A percentile compares a stretch with the other conserved stretches of the same genome.
Evolutionary conservation across 2,888 invertebrate genomes (phyloP).

Genomic region (Drosophila ezoana): DNA sequence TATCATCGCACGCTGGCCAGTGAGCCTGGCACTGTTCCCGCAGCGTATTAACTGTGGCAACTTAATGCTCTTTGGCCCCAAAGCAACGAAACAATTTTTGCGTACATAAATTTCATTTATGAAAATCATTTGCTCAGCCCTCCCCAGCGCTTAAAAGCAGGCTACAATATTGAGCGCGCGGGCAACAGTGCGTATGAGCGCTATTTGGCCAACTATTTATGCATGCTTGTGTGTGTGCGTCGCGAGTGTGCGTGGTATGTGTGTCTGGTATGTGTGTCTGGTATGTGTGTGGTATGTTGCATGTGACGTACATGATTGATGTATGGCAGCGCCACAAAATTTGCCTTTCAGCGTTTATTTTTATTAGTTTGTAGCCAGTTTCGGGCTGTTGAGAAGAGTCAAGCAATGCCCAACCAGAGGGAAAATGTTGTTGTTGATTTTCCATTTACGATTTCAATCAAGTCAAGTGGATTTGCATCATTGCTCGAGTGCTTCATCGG

Average conservation of each 20-base stretch:
- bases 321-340: constrained; percentile 37
- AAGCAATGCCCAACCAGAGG: constrained; percentile 26
- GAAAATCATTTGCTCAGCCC: constrained; percentile 70
- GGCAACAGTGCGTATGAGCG: constrained; percentile 65
- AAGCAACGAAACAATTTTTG: constrained; percentile 65
- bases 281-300: constrained; percentile 22
- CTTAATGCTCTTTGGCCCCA: constrained; percentile 60
- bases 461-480: constrained; percentile 78
- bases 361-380: constrained; percentile 59
- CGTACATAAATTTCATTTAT: constrained; percentile 74
- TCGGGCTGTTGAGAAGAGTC: constrained; percentile 21
- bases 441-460: constrained; percentile 77
- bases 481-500: constrained; percentile 60
- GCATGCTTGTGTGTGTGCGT: constrained; percentile 31
- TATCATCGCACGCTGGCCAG: constrained; percentile 59
- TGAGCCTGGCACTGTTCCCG: constrained; percentile 54
- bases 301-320: constrained; percentile 64
- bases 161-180: constrained; percentile 29
- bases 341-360: constrained; percentile 53
- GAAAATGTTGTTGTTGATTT: constrained; percentile 50
- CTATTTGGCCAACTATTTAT: constrained; percentile 41
- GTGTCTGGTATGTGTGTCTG: background rate
- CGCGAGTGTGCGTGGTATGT: background rate
- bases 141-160: constrained; percentile 41
- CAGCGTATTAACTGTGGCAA: constrained; percentile 52